Evolutionary conservation across 2,797 vertebrate genomes (phyloP).

Genomic region (Cynodonichthys magdalenae): DNA sequence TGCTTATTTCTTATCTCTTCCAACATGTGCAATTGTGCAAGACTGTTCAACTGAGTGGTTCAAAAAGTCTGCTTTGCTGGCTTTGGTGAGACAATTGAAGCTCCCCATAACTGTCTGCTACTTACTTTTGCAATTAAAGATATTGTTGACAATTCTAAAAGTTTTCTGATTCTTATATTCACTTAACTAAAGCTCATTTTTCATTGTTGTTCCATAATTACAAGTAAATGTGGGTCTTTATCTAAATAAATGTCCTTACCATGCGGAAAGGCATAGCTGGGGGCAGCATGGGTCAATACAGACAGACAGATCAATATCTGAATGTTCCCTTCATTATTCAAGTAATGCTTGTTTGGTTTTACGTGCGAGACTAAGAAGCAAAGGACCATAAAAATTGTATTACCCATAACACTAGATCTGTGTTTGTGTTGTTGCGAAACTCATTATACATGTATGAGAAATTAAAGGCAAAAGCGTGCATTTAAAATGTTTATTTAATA

Average conservation of each 20-base stretch:
- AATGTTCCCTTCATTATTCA: conserved; percentile 76
- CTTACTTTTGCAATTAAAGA: conserved; percentile 2
- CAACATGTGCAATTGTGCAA: no score
- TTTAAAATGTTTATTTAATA: conserved; percentile 54
- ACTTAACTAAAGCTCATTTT: conserved; percentile 36
- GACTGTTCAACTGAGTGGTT: no score
- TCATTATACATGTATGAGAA: conserved; percentile 56
- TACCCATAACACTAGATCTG: conserved; percentile 44
- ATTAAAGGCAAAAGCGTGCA: conserved; percentile 57
- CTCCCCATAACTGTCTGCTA: neutral
- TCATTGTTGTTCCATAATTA: conserved; percentile 54
- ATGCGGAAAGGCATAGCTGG: conserved; percentile 61
- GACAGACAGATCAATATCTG: conserved; percentile 79
- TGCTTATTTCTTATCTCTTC: no score
- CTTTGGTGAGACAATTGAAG: neutral
- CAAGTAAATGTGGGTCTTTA: conserved; percentile 55
- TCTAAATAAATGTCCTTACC: conserved; percentile 68
- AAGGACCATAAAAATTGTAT: conserved; percentile 41
- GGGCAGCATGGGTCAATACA: conserved; percentile 66
- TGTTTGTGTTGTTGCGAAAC: conserved; percentile 36
- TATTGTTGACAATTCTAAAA: conserved; percentile 1
- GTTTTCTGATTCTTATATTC: conserved; percentile 48
- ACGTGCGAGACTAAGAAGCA: conserved; percentile 42
- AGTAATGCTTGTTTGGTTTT: conserved; percentile 70
- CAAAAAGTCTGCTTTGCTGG: neutral